Base-by-base conservation (phyloP, 2,113 vertebrate genomes). In the Pluvianellus socialis region DNA sequence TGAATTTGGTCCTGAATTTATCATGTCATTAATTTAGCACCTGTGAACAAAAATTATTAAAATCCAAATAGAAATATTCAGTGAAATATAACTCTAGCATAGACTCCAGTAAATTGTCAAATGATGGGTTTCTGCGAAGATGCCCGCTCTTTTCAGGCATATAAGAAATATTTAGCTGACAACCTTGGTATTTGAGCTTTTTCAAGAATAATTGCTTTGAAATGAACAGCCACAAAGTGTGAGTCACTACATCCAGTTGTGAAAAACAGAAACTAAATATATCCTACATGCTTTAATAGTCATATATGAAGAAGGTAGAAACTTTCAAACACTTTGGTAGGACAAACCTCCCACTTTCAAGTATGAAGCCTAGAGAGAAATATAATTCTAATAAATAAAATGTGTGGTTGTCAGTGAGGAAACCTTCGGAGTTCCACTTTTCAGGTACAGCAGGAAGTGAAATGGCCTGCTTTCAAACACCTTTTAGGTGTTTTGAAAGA, bases 161-260 rank as follows among this genome's bases (percentile, higher is more conserved):
- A 30, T 79, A 83, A 96, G 85, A 94, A 95, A 80, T 87, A 92
- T 79, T 95, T 96, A 79, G 30, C 83, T 94, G 89, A 85, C 80
- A 94, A 30, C 44, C 35, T 91, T 6, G 1, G 22, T 81, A 77
- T 77, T 56, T 65, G 52, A 89, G 16, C 30, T 61, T 89, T 93
- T 91, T 79, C 52, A 61, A 22, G 72, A 92, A 63, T 75, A 95
- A 95, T 87, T 95, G 63, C 74, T 85, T 94, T 83, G 70, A 86
- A 95, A 92, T 80, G 52, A 91, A 66, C 80, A 91, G 47, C 58
- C 50, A 91, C 70, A 82, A 82, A 92, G 42, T n/a, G 12, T 94
- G 94, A 95, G 75, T 96, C 86, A 94, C 55, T 62, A 44, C 17
- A 79, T 83, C 74, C 88, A 92, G 62, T 91, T 92, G 83, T 70